phyloP scores from a whole-genome alignment of 2,797 vertebrate genomes.

The Cynopterus sphinx region DNA sequence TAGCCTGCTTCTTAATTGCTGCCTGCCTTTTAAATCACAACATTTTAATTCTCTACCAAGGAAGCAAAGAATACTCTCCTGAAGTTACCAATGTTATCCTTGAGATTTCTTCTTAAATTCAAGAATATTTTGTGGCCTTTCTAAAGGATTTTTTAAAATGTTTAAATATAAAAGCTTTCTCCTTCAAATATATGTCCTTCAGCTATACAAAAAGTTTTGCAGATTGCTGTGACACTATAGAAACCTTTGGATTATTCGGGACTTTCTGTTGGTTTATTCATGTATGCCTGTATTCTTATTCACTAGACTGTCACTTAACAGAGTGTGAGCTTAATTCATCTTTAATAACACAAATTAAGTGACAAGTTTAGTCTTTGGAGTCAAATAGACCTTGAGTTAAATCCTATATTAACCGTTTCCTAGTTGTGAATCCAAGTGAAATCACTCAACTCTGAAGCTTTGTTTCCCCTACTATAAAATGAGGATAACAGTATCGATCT shows the following conservation, averaged over 20 bases:
- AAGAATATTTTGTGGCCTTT: not conserved
- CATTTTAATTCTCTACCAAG: not conserved
- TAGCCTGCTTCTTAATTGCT: slow-evolving; percentile 24
- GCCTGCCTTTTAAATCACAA: slow-evolving; percentile 48
- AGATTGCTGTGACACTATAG: not conserved
- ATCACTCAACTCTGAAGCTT: not conserved
- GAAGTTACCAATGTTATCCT: not conserved
- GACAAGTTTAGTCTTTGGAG: not conserved
- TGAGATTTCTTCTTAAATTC: not conserved
- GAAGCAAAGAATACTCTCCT: not conserved
- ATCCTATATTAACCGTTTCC: not conserved
- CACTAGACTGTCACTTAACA: not conserved
- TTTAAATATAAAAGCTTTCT: not conserved
- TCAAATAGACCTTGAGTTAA: not conserved
- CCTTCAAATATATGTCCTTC: not conserved
- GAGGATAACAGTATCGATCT: not conserved
- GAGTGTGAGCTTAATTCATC: not conserved
- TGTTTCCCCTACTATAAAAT: not conserved
- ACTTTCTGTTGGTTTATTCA: not conserved
- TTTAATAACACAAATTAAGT: not conserved
- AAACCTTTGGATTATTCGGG: not conserved
- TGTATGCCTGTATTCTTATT: not conserved
- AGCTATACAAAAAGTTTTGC: not conserved
- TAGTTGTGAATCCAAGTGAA: not conserved
- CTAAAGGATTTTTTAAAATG: not conserved